These are phyloP conservation scores for Diadromus collaris DNA, from an alignment of 2,888 invertebrate genomes.

Conservation along the genomic window DNA sequence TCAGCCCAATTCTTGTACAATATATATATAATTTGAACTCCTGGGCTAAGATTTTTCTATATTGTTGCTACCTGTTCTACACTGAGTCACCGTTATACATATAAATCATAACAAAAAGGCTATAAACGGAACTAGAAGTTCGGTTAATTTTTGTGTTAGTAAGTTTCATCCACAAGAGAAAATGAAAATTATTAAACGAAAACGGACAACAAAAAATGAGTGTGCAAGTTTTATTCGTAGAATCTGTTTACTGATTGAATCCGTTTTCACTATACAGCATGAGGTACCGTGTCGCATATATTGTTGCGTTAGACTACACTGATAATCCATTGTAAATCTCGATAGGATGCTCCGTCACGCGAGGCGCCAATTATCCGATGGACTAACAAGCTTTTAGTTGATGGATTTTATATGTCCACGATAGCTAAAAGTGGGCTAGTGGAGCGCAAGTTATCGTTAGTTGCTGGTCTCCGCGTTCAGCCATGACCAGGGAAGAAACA, in stretches of 20 bases:
- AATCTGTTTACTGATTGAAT: background rate
- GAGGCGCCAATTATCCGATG: conserved; percentile 5
- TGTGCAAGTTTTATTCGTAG: background rate
- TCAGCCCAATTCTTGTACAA: no score
- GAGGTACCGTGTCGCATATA: background rate
- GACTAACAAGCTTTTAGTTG: conserved; percentile 11
- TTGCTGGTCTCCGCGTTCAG: background rate
- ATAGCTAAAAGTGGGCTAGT: background rate
- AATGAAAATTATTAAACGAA: background rate
- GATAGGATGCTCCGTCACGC: conserved; percentile 11
- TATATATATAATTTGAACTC: no score
- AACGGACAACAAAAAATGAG: background rate
- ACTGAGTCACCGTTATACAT: no score
- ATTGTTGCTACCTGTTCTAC: no score
- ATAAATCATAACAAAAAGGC: no score
- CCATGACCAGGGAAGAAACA: background rate
- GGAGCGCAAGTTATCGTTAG: background rate
- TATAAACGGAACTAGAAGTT: no score
- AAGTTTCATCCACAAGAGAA: background rate
- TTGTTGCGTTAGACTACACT: background rate
- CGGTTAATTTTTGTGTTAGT: no score
- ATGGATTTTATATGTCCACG: conserved; percentile 2
- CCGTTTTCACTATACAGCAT: background rate
- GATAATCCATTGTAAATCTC: background rate
- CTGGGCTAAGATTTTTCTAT: no score